phyloP scores from a whole-genome alignment of 2,797 vertebrate species.

The Protosalanx chinensis region DNA sequence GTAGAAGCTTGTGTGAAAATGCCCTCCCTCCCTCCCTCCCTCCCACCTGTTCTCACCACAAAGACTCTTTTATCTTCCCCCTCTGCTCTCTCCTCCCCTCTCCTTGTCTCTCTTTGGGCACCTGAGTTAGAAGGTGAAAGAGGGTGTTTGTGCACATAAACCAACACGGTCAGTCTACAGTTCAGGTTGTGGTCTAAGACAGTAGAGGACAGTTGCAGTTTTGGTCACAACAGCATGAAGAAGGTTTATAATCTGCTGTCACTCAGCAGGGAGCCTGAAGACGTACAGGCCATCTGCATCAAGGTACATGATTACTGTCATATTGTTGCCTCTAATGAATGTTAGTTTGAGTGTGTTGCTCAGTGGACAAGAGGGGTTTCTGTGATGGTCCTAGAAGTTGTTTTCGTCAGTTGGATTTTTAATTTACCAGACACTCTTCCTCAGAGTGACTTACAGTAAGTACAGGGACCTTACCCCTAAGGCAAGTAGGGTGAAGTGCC shows the following conservation, averaged over 20 bases:
- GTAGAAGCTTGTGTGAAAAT: not conserved
- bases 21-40: not conserved
- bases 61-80: constrained; percentile 34
- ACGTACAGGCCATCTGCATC: constrained; percentile 58
- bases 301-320: constrained; percentile 53
- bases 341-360: not conserved
- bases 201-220: not conserved
- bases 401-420: too few relatives aligned
- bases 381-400: constrained; percentile 2
- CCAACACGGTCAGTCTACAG: constrained; percentile 19
- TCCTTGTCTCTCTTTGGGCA: constrained; percentile 35
- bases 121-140: constrained; percentile 34
- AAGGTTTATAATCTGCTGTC: constrained; percentile 62
- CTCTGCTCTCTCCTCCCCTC: constrained; percentile 15
- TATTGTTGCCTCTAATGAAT: too few relatives aligned
- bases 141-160: constrained; percentile 35
- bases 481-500: too few relatives aligned
- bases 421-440: too few relatives aligned
- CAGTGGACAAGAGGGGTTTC: not conserved
- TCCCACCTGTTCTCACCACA: constrained; percentile 28
- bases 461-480: too few relatives aligned
- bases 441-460: too few relatives aligned
- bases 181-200: constrained; percentile 10
- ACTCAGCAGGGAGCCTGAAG: constrained; percentile 49
- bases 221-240: constrained; percentile 57